Percentiles rank a stretch among this genome's conserved stretches.
Conservation (phyloP, 2,888 invertebrate species). For the Cantharis lateralis region DNA sequence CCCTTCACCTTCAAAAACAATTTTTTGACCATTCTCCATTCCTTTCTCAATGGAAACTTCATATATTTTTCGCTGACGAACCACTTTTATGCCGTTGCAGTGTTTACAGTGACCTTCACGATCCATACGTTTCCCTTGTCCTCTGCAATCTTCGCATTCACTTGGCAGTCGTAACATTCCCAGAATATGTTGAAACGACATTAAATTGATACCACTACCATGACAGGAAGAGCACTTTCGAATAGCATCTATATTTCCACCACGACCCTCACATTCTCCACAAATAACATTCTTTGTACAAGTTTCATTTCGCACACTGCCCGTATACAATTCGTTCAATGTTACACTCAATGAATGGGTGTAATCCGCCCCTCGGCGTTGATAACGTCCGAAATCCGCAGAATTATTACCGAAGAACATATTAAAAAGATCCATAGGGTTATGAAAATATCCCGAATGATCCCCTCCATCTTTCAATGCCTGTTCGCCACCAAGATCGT, state of each 20-base stretch:
- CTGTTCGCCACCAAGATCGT: conserved; percentile 93
- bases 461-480: conserved; percentile 87
- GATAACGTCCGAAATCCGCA: conserved; percentile 38
- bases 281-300: conserved; percentile 94
- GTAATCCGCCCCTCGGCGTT: conserved; percentile 85
- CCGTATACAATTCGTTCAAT: conserved; percentile 92
- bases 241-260: conserved; percentile 90
- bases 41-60: conserved; percentile 95
- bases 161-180: conserved; percentile 72
- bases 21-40: conserved; percentile 94
- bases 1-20: conserved; percentile 90
- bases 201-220: conserved; percentile 82
- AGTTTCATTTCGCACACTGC: conserved; percentile 87
- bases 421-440: conserved; percentile 97
- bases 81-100: conserved; percentile 88
- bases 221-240: conserved; percentile 83
- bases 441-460: conserved; percentile 72
- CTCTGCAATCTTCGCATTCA: conserved; percentile 47
- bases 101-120: conserved; percentile 67
- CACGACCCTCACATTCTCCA: conserved; percentile 92
- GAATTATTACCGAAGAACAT: conserved; percentile 84
- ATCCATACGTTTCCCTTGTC: conserved; percentile 58
- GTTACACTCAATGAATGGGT: conserved; percentile 90
- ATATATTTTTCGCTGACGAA: conserved; percentile 86
- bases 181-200: conserved; percentile 71